phyloP scores from a whole-genome alignment of 2,888 invertebrate genomes.

The Aplocera efformata region DNA sequence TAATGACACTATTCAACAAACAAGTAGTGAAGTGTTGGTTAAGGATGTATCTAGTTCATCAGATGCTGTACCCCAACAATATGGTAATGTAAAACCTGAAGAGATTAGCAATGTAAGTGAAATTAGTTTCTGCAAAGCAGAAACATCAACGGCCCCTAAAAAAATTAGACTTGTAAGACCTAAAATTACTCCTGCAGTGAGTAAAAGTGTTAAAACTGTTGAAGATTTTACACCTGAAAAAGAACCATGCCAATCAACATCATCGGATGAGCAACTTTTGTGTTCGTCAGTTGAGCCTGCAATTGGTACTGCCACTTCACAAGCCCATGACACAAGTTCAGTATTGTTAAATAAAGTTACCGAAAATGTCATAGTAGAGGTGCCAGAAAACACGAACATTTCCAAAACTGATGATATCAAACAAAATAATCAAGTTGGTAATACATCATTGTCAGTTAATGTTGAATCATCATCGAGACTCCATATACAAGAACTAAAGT shows the following conservation, averaged over 20 bases:
- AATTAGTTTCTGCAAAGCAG: conserved; percentile 75
- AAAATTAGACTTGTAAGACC: conserved; percentile 74
- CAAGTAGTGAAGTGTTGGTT: conserved; percentile 50
- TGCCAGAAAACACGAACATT: not conserved
- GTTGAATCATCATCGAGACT: conserved; percentile 1
- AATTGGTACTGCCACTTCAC: conserved; percentile 34
- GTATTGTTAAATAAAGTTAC: conserved; percentile 1
- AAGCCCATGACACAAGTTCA: conserved; percentile 11
- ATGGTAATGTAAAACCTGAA: conserved; percentile 64
- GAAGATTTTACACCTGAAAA: conserved; percentile 37
- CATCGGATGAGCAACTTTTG: conserved; percentile 40
- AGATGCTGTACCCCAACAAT: conserved; percentile 60
- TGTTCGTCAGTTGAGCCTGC: conserved; percentile 29
- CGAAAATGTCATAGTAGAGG: not conserved
- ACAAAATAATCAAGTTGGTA: conserved; percentile 5
- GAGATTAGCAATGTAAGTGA: conserved; percentile 72
- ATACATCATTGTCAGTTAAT: not conserved
- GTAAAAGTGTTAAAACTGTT: conserved; percentile 39
- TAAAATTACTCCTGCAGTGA: conserved; percentile 50
- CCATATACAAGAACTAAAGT: conserved; percentile 1
- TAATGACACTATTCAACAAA: conserved; percentile 44
- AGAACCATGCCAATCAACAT: conserved; percentile 66
- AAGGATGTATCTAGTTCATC: conserved; percentile 77
- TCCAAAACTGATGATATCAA: not conserved
- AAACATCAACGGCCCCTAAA: conserved; percentile 68